Evolutionary conservation across 1,140 invertebrate genomes (phyloP), one percentile per base, ranked within the genome.

Genomic region (Mya arenaria): DNA sequence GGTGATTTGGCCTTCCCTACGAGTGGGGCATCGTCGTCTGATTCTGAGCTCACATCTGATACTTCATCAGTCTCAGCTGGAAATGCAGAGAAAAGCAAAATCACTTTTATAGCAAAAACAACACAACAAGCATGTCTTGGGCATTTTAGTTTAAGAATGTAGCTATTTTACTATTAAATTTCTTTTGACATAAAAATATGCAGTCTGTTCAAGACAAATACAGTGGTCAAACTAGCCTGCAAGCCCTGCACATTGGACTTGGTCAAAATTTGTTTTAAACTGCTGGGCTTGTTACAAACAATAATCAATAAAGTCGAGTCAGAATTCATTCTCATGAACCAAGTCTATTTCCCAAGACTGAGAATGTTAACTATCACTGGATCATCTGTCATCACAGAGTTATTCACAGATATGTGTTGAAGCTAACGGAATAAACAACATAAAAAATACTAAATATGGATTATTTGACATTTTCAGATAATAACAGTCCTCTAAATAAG

Each of bases 1-100:
- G 25, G 10, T 10, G 58, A 60, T 90, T 95, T 94, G 39, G 79
- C 83, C 37, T 66, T 55, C 48, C 69, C 68, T 19, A 32, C 19
- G 4, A 74, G 32, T 2, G 84, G 48, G 44, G 83, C 68, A 71
- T 89, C 88, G 65, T 89, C 86, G 66, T 86, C 88, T 19, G 84
- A 87, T 19, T 79, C 79, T 28, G 62, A 63, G 44, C 63, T 77
- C 8, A 81, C 23, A 44, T 83, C 81, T 19, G 56, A 82, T 10
- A 84, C 62, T 25, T 73, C 71, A 36, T 69, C 32, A 75, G 30
- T 48, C n/a, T 30, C 28, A 32, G 39, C 77, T 81, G 60, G 13
- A 37, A 37, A 62, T 4, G 25, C 30, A 37, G 19, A 28, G 39
- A 32, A n/a, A 65, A 28, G 58, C 32, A 56, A 25, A 69, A 55